These are phyloP conservation scores for Xylota segnis DNA, from an alignment of 2,888 invertebrate species.

Conservation along the genomic window DNA sequence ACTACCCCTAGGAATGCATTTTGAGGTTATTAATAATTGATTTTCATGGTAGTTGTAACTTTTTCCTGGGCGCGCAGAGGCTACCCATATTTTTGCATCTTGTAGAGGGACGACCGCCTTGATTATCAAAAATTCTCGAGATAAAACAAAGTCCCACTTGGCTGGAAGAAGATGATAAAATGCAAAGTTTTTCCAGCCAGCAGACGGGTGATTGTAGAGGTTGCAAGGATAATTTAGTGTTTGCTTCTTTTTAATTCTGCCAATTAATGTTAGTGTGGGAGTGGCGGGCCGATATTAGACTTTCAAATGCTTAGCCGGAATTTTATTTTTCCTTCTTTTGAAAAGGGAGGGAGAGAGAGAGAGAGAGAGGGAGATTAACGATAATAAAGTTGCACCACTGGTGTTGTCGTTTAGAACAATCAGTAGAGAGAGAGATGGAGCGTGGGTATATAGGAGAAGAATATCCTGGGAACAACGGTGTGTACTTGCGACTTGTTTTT, in stretches of 20 bases:
- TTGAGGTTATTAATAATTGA: slow-evolving; percentile 69
- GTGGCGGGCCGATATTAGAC: slow-evolving; percentile 19
- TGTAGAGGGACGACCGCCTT: slow-evolving; percentile 27
- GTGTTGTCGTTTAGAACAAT: slow-evolving; percentile 59
- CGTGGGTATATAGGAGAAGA: slow-evolving; percentile 11
- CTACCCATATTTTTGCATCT: slow-evolving; percentile 50
- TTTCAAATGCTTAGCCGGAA: slow-evolving; percentile 34
- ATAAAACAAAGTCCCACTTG: slow-evolving; percentile 60
- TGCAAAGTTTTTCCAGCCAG: slow-evolving; percentile 43
- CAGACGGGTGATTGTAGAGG: not conserved
- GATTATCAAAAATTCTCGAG: slow-evolving; percentile 58
- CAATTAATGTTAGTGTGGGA: slow-evolving; percentile 57
- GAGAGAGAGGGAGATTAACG: slow-evolving; percentile 25
- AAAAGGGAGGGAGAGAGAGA: not conserved
- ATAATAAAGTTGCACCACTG: slow-evolving; percentile 21
- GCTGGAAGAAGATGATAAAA: slow-evolving; percentile 60
- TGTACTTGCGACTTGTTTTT: not conserved
- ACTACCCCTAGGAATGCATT: slow-evolving; percentile 55
- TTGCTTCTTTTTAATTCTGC: slow-evolving; percentile 63
- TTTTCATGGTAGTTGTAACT: slow-evolving; percentile 48
- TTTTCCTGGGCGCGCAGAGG: not conserved
- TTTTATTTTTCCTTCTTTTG: not conserved
- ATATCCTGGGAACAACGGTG: slow-evolving; percentile 26
- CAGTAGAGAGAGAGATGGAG: not conserved
- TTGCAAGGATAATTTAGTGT: slow-evolving; percentile 61